Evolutionary conservation across 2,113 vertebrate species (phyloP).

Genomic region (Agapornis roseicollis): DNA sequence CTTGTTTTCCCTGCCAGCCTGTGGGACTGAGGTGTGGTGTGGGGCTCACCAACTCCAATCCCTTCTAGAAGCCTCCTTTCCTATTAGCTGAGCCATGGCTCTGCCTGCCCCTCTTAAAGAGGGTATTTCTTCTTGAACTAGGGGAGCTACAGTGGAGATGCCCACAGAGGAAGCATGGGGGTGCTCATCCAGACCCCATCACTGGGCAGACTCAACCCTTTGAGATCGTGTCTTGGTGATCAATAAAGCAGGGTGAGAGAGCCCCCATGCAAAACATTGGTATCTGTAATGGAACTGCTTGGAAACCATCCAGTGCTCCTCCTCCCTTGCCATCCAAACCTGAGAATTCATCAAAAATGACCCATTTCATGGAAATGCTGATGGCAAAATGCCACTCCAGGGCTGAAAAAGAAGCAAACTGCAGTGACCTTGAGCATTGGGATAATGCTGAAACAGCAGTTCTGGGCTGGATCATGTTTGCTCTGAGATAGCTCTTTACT

Average conservation of each 20-base stretch:
- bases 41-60: not conserved
- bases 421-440: not conserved
- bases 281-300: not conserved
- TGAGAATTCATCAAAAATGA: not conserved
- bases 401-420: not conserved
- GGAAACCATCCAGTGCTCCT: not conserved
- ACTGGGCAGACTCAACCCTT: not conserved
- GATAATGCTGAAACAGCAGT: not conserved
- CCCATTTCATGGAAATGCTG: not conserved
- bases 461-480: not conserved
- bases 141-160: not conserved
- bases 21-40: rapidly evolving
- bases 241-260: not conserved
- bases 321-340: not conserved
- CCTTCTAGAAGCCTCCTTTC: not conserved
- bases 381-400: not conserved
- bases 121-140: not conserved
- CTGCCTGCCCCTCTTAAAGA: not conserved
- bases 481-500: not conserved
- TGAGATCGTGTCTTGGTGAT: not conserved
- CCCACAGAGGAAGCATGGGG: not conserved
- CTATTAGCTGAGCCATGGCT: not conserved
- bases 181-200: not conserved
- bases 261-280: not conserved
- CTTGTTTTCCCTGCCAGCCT: not conserved